Evolutionary conservation across 2,797 vertebrate genomes (phyloP), one percentile per base, ranked within the genome.

Genomic region (Merluccius polli): DNA sequence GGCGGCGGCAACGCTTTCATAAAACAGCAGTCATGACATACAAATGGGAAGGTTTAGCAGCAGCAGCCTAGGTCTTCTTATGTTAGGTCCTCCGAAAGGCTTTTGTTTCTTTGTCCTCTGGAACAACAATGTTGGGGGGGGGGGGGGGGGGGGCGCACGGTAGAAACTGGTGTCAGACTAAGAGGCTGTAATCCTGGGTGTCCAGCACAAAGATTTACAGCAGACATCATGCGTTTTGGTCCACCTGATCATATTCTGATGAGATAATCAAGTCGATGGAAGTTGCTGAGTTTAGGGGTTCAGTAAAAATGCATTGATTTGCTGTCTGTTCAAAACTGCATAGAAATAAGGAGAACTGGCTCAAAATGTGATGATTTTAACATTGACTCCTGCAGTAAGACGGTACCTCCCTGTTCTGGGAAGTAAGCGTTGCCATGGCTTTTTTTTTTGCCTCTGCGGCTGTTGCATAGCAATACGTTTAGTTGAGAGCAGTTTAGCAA

Each of bases 401-500:
- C 8, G 6, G 29, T 69, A 13, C 59, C 59, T 65, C 59, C 59
- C 59, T 65, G 59, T 65, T 65, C 52, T 10, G 52, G 52, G 52
- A 65, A 65, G 59, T 10, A 3, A 65, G 59, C 11, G 24, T 65
- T 65, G 59, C n/a, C 59, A 65, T 24, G 59, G 59, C 59, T 65
- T 7, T 59, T 24, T 27, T 21, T 24, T 8, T 1, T 63, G 59
- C 59, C n/a, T 65, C 59, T 27, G 59, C 59, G 59, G n/a, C 59
- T 65, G 59, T 16, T 65, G 59, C 59, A 59, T 24, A 59, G 52
- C 52, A 24, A 59, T 21, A 21, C 52, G 16, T 59, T 59, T n/a
- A 65, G 59, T 16, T 27, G 59, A 65, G 35, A 24, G 35, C 10
- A 38, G 82, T 84, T 44, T 82, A 85, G 86, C 85, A 84, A 87